Percentiles rank a stretch among this genome's conserved stretches.
phyloP scores from a whole-genome alignment of 2,113 vertebrate species.

The Phocoena sinus region DNA sequence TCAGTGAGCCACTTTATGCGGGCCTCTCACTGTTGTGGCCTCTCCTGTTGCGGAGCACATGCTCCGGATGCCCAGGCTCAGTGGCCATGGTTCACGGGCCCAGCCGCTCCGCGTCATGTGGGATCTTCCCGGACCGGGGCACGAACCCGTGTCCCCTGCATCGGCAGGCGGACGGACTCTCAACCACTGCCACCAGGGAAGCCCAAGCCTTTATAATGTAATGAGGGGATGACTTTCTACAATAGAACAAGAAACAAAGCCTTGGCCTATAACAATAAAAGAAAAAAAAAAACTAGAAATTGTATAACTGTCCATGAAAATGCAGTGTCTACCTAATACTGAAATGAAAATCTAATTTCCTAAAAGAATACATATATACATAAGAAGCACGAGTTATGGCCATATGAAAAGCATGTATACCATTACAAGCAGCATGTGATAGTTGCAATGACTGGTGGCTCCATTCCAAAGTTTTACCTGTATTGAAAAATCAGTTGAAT shows the following conservation, averaged over 20 bases:
- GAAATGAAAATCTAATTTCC: background rate
- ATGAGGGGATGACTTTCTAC: constrained; percentile 19
- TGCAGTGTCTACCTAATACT: background rate
- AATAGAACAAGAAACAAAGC: constrained; percentile 2
- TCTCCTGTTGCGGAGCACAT: too few species aligned
- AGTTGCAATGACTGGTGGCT: background rate
- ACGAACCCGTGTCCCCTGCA: too few species aligned
- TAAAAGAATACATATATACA: background rate
- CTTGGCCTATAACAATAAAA: constrained; percentile 33
- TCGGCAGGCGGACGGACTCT: too few species aligned
- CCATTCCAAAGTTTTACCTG: background rate
- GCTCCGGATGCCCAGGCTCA: too few species aligned
- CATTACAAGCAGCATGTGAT: background rate
- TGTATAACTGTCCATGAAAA: background rate
- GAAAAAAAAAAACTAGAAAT: background rate
- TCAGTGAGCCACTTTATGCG: constrained; percentile 18
- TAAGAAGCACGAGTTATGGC: background rate
- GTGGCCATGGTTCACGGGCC: too few species aligned
- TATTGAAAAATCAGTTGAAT: constrained; percentile 62
- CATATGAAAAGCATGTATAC: background rate
- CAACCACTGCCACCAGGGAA: too few species aligned
- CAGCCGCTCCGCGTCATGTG: too few species aligned
- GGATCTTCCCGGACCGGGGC: too few species aligned
- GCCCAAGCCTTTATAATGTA: constrained; percentile 27
- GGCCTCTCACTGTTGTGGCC: too few species aligned